Evolutionary conservation across 1,140 invertebrate species (phyloP).

Genomic region (Drosophila cardini): DNA sequence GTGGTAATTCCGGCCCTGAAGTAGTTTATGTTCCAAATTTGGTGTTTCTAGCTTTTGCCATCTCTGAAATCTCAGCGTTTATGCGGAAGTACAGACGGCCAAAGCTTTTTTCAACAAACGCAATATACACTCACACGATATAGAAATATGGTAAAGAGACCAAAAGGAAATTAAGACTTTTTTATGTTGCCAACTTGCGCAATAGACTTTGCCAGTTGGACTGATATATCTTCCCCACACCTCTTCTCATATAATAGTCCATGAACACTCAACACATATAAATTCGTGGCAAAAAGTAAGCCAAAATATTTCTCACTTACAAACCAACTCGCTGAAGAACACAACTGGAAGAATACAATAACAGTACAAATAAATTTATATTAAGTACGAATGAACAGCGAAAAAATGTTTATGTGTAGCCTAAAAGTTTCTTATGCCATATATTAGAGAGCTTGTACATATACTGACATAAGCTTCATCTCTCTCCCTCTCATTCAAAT

Average conservation of each 20-base stretch:
- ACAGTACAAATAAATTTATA: conserved; percentile 71
- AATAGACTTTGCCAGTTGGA: conserved; percentile 35
- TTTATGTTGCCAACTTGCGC: conserved; percentile 64
- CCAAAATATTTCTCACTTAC: conserved; percentile 61
- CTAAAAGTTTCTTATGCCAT: conserved; percentile 54
- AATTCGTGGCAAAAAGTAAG: conserved; percentile 72
- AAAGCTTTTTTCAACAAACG: no score
- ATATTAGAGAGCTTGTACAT: conserved; percentile 30
- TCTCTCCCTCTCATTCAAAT: conserved; percentile 3
- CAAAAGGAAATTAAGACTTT: conserved; percentile 59
- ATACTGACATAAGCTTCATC: conserved; percentile 37
- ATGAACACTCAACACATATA: conserved; percentile 56
- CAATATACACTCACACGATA: conserved; percentile 17
- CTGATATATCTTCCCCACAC: background rate
- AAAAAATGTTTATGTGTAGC: conserved; percentile 56
- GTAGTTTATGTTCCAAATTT: no score
- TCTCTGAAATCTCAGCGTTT: no score
- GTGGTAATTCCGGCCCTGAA: no score
- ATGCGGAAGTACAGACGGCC: no score
- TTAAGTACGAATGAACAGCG: conserved; percentile 74
- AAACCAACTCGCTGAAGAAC: conserved; percentile 9
- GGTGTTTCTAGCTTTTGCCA: no score
- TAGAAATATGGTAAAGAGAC: conserved; percentile 47
- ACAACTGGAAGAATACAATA: conserved; percentile 19
- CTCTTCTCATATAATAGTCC: background rate